Evolutionary conservation across 2,113 vertebrate species (phyloP).

Genomic region (Anas platyrhynchos): DNA sequence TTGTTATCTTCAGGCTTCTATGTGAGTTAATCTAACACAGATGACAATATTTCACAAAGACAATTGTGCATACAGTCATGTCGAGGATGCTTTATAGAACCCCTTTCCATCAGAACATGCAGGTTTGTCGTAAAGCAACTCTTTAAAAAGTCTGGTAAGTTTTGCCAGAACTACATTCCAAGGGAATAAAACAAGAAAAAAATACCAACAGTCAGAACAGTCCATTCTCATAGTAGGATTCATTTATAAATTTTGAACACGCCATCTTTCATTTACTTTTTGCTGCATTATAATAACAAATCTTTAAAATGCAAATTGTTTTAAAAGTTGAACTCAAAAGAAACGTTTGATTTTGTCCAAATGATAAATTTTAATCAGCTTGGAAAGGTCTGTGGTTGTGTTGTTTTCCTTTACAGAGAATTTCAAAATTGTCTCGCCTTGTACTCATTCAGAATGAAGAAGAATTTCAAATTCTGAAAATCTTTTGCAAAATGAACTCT

Average conservation of each 20-base stretch:
- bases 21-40: conserved; percentile 25
- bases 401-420: neutral
- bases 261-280: neutral
- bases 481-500: neutral
- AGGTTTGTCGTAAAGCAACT: neutral
- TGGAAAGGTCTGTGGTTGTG: neutral
- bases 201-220: neutral
- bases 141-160: neutral
- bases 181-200: neutral
- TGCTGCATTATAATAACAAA: neutral
- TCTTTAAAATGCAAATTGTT: neutral
- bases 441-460: neutral
- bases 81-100: neutral
- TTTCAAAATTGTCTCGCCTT: neutral
- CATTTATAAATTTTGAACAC: neutral
- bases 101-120: neutral
- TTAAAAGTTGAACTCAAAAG: neutral
- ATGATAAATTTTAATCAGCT: neutral
- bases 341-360: neutral
- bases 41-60: neutral
- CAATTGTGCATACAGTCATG: neutral
- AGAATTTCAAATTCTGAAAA: neutral
- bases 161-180: neutral
- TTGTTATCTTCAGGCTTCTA: conserved; percentile 9
- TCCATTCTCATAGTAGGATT: neutral